Evolutionary conservation across 2,888 invertebrate genomes (phyloP).

Genomic region (Drosophila anomalata): DNA sequence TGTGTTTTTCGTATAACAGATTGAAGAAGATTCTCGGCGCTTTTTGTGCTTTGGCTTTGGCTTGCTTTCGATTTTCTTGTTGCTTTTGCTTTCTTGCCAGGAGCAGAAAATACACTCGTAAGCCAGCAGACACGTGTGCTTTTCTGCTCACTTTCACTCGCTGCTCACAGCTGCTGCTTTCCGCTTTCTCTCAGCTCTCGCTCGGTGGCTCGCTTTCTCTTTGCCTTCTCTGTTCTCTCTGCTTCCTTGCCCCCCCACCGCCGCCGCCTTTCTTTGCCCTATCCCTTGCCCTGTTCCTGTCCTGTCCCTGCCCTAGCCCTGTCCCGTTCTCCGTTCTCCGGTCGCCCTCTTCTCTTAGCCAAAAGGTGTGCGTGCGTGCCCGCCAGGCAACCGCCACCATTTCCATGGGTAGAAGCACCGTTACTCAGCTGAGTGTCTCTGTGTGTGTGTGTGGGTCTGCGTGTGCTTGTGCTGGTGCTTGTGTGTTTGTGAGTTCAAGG

Average conservation of each 20-base stretch:
- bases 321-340: slow-evolving; percentile 10
- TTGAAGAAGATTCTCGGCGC: slow-evolving; percentile 62
- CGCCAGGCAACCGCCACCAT: slow-evolving; percentile 64
- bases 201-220: slow-evolving; percentile 17
- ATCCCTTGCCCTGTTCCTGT: background rate
- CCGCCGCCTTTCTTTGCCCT: background rate
- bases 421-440: slow-evolving; percentile 49
- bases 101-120: slow-evolving; percentile 39
- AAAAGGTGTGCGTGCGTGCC: slow-evolving; percentile 74
- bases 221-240: slow-evolving; percentile 8
- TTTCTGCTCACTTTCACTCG: slow-evolving; percentile 79
- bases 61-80: slow-evolving; percentile 47
- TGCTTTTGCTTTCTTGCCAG: slow-evolving; percentile 61
- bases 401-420: slow-evolving; percentile 38
- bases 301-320: background rate
- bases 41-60: slow-evolving; percentile 67
- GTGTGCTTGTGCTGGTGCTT: slow-evolving; percentile 47
- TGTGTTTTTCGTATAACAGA: slow-evolving; percentile 76
- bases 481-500: slow-evolving; percentile 81
- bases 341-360: slow-evolving; percentile 10
- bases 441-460: slow-evolving; percentile 15
- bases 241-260: background rate
- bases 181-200: slow-evolving; percentile 33
- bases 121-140: slow-evolving; percentile 75
- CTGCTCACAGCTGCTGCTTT: slow-evolving; percentile 67